Base-by-base conservation (phyloP, 2,888 invertebrate genomes). In the Pammene aurita region DNA sequence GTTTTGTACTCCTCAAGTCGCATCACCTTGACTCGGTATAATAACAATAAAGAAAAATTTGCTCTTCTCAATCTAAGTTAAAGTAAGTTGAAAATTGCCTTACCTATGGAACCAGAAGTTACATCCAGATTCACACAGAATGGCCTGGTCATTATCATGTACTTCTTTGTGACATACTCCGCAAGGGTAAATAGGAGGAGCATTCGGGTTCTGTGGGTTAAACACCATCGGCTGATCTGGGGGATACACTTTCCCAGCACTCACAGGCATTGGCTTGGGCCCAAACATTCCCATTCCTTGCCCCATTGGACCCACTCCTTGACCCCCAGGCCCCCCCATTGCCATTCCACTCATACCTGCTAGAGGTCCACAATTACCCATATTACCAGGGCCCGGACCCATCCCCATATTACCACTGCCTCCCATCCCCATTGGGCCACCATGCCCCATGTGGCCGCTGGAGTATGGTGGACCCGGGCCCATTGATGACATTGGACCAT, bases 21-120 rank as follows among this genome's bases (percentile, higher is more conserved):
- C 26, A 26, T 26, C 4, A 26, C 1, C 4, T 26, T 26, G 26
- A 26, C 26, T 26, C 26, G 26, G 4, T 26, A 26, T 26, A 26
- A 26, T 26, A 26, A n/a, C n/a, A 26, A 26, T 26, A 26, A 26
- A 26, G 26, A 26, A 26, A 4, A 26, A 66, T 48, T 54, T 55
- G n/a, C 48, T 26, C 26, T 4, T 26, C 26, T 13, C 1, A 35
- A 38, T 13, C 13, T 66, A 34, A 72, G n/a, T n/a, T n/a, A 44
- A 41, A 63, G n/a, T n/a, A 41, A 46, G 46, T 52, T 48, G 62
- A 52, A 58, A 66, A 65, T 70, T 68, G 65, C n/a, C 81, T 93
- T 84, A 97, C 97, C 97, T 96, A 92, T 99, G 99, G 93, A 98
- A 99, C 97, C 98, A 99, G 93, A 99, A 99, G 93, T 98, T 98